Conservation (phyloP, 2,888 invertebrate genomes). For the Rhingia rostrata region DNA sequence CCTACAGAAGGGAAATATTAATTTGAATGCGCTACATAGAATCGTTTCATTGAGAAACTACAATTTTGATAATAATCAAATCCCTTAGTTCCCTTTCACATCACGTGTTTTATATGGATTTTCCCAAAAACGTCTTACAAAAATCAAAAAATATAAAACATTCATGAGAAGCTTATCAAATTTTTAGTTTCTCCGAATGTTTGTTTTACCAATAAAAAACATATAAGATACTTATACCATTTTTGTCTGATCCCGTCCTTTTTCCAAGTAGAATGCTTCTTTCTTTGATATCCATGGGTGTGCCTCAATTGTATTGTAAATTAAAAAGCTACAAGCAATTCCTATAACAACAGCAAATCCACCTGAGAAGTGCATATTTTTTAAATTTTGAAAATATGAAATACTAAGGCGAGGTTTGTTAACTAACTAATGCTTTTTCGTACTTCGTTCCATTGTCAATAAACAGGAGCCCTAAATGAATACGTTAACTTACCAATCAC, state of each 20-base stretch:
- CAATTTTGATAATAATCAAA: too few species aligned
- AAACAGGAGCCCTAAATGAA: background rate
- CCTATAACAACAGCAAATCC: constrained; percentile 78
- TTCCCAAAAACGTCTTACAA: too few species aligned
- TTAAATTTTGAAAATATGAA: too few species aligned
- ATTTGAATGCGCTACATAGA: background rate
- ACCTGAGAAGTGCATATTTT: constrained; percentile 58
- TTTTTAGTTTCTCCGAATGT: too few species aligned
- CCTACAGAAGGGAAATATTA: constrained; percentile 74
- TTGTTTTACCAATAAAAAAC: too few species aligned
- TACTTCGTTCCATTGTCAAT: too few species aligned
- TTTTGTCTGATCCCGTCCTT: constrained; percentile 62
- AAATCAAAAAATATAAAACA: too few species aligned
- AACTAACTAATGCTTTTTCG: too few species aligned
- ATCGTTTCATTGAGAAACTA: background rate
- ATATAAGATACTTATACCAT: constrained; percentile 67
- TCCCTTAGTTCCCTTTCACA: too few species aligned
- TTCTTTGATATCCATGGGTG: constrained; percentile 84
- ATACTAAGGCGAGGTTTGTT: too few species aligned
- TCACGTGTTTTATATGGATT: too few species aligned
- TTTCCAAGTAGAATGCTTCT: constrained; percentile 80
- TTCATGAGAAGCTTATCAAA: too few species aligned
- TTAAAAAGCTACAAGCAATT: constrained; percentile 78
- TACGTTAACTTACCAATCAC: constrained; percentile 82
- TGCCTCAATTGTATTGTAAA: constrained; percentile 84